phyloP scores from a whole-genome alignment of 2,113 vertebrate species.

The Pseudorectes ferrugineus region DNA sequence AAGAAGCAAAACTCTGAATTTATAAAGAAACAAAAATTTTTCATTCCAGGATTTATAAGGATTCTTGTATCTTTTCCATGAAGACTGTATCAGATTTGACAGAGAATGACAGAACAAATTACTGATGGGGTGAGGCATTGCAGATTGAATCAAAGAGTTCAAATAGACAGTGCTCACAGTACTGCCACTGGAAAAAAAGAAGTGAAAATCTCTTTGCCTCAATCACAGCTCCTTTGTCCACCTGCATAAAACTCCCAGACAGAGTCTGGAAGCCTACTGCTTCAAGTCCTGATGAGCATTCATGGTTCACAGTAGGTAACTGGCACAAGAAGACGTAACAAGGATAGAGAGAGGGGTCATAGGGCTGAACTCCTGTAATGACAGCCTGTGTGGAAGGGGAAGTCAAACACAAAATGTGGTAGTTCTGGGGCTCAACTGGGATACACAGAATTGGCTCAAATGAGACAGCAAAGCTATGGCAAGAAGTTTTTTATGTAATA shows the following conservation, averaged over 20 bases:
- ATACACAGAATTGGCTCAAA: neutral
- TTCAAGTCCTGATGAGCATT: conserved; percentile 42
- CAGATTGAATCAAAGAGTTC: neutral
- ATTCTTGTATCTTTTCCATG: neutral
- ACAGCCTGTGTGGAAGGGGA: neutral
- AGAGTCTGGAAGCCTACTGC: neutral
- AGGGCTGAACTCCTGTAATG: neutral
- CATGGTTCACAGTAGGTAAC: conserved; percentile 3
- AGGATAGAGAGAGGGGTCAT: neutral
- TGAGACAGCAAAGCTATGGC: neutral
- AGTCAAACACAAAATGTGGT: neutral
- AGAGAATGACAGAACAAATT: neutral
- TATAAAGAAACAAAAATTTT: neutral
- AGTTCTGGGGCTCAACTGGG: neutral
- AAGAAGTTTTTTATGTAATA: neutral
- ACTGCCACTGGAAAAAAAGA: neutral
- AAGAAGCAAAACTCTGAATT: neutral
- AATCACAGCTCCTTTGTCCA: conserved; percentile 61
- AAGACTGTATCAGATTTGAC: neutral
- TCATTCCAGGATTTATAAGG: neutral
- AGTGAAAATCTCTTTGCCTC: neutral
- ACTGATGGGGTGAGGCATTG: neutral
- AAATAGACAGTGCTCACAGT: neutral
- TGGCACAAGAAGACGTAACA: neutral
- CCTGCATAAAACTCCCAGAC: neutral